A percentile compares a stretch with the other conserved stretches of the same genome.
Conservation (phyloP, 2,113 vertebrate genomes). For the Motacilla alba region DNA sequence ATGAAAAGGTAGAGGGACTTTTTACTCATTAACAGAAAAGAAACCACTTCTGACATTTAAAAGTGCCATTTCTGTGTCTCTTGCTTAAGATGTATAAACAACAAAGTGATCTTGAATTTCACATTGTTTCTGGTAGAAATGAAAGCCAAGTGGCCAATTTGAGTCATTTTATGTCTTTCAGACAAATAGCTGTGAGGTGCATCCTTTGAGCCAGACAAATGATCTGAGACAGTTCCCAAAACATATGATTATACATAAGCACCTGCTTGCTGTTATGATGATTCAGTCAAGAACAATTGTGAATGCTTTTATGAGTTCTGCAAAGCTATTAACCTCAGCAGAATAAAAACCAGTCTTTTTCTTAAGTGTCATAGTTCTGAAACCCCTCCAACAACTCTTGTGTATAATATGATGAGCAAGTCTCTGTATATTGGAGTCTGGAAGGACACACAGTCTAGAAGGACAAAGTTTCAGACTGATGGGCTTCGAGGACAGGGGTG, state of each 20-base stretch:
- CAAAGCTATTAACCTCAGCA: slow-evolving; percentile 24
- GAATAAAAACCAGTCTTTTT: not conserved
- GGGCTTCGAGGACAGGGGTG: not conserved
- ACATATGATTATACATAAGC: slow-evolving; percentile 21
- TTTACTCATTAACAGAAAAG: not conserved
- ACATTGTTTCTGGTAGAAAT: not conserved
- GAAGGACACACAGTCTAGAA: not conserved
- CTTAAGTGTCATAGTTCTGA: not conserved
- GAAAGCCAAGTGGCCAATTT: slow-evolving; percentile 27
- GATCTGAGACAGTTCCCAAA: not conserved
- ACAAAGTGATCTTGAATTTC: not conserved
- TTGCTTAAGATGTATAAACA: slow-evolving; percentile 16
- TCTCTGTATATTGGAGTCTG: not conserved
- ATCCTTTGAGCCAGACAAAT: slow-evolving; percentile 1
- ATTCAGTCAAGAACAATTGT: slow-evolving; percentile 38
- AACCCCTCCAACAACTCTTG: not conserved
- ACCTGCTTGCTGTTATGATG: not conserved
- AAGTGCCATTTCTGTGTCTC: not conserved
- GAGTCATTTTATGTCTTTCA: slow-evolving; percentile 26
- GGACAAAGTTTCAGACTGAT: not conserved
- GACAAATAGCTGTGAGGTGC: not conserved
- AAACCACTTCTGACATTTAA: not conserved
- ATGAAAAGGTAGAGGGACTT: not conserved
- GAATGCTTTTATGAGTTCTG: not conserved
- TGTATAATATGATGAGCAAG: not conserved